A percentile compares a stretch with the other conserved stretches of the same genome.
Evolutionary conservation across 2,113 vertebrate genomes (phyloP).

Genomic region (Lanius ludovicianus): DNA sequence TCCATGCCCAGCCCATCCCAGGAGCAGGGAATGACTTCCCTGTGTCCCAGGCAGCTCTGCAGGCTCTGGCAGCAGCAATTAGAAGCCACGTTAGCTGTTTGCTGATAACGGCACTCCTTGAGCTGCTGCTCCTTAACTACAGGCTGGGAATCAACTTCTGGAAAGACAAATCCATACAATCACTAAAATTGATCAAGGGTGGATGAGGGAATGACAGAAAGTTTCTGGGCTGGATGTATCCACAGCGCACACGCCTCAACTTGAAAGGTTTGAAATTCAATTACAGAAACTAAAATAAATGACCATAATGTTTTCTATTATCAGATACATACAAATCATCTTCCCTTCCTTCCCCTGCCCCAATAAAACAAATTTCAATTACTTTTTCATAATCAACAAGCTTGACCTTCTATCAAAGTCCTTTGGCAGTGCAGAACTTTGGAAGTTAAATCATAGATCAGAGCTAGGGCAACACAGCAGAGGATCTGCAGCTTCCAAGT

Average conservation of each 20-base stretch:
- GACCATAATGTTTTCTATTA: slow-evolving; percentile 45
- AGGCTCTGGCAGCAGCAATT: not conserved
- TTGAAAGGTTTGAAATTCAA: slow-evolving; percentile 39
- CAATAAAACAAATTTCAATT: slow-evolving; percentile 58
- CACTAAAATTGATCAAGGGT: slow-evolving; percentile 9
- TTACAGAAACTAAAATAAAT: slow-evolving; percentile 57
- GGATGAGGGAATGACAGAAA: not conserved
- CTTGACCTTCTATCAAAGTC: slow-evolving; percentile 29
- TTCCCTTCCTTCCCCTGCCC: not conserved
- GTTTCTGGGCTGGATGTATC: not conserved
- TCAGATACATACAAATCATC: slow-evolving; percentile 52
- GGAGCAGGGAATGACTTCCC: not conserved
- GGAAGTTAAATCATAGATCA: not conserved
- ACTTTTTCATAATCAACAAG: slow-evolving; percentile 45
- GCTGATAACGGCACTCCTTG: not conserved
- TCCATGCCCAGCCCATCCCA: not conserved
- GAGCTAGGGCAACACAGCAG: not conserved
- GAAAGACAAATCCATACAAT: slow-evolving; percentile 22
- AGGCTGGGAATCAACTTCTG: not conserved
- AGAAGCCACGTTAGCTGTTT: not conserved
- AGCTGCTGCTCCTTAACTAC: not conserved
- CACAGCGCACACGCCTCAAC: not conserved
- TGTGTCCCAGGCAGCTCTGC: not conserved
- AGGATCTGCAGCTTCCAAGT: not conserved
- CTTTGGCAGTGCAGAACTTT: not conserved